These are phyloP conservation scores for Brachyptera putata DNA, from an alignment of 2,888 invertebrate species.

Conservation along the genomic window DNA sequence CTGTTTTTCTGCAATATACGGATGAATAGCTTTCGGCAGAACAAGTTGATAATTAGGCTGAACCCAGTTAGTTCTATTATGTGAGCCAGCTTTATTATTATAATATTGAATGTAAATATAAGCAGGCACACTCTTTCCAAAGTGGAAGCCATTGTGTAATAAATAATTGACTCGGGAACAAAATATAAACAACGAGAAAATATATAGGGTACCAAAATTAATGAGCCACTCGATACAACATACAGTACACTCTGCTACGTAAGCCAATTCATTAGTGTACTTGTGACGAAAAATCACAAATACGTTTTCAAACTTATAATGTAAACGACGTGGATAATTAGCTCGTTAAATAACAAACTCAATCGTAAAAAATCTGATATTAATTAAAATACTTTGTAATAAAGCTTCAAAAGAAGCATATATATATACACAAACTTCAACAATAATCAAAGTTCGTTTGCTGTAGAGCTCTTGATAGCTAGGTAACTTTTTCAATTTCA, in stretches of 20 bases:
- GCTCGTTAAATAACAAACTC: neutral
- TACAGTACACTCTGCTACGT: slow-evolving; percentile 3
- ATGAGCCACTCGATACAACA: slow-evolving; percentile 15
- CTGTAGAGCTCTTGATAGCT: no score
- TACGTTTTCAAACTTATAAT: neutral
- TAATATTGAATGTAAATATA: slow-evolving; percentile 13
- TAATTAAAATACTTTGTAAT: neutral
- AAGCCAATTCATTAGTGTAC: neutral
- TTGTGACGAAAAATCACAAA: neutral
- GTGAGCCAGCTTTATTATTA: neutral
- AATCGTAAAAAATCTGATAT: neutral
- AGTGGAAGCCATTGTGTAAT: neutral
- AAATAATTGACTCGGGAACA: slow-evolving; percentile 15
- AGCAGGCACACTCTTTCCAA: neutral
- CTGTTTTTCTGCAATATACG: neutral
- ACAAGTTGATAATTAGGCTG: slow-evolving; percentile 19
- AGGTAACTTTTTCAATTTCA: no score
- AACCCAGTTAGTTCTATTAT: neutral
- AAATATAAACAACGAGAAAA: slow-evolving; percentile 1
- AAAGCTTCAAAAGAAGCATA: no score
- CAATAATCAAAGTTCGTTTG: no score
- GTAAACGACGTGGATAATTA: slow-evolving; percentile 11
- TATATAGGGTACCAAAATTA: slow-evolving; percentile 14
- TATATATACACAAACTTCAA: no score
- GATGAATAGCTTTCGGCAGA: slow-evolving; percentile 9